Evolutionary conservation across 30 jellyfish, hydroid and myxozoan genomes (phyloP).

Genomic region (Sanderia malayensis): DNA sequence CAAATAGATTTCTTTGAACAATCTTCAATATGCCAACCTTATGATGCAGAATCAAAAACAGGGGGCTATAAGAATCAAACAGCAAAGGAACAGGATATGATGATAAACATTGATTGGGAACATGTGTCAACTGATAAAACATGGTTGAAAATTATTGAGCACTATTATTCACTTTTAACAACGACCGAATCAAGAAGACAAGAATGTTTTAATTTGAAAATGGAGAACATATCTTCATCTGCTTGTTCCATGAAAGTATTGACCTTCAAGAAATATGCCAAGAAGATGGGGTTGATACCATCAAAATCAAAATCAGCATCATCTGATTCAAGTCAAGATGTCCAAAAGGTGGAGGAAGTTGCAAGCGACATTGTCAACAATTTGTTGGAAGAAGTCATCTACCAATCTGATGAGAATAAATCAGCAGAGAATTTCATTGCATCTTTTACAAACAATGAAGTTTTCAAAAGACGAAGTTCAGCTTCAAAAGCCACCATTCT

Average conservation of each 20-base stretch:
- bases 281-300: conserved; percentile 59
- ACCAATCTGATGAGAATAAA: conserved; percentile 55
- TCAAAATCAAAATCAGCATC: conserved; percentile 25
- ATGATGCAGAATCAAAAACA: too few relatives aligned
- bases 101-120: conserved; percentile 67
- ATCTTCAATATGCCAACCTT: too few relatives aligned
- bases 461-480: conserved; percentile 48
- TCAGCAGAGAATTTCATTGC: conserved; percentile 60
- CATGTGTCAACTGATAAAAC: conserved; percentile 69
- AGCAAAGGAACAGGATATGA: too few relatives aligned
- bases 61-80: too few relatives aligned
- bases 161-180: conserved; percentile 81
- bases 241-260: conserved; percentile 23
- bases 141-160: conserved; percentile 81
- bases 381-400: conserved; percentile 52
- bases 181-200: conserved; percentile 59
- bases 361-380: conserved; percentile 64
- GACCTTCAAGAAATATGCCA: conserved; percentile 54
- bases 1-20: conserved; percentile 49
- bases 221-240: conserved; percentile 23
- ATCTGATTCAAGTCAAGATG: conserved; percentile 24
- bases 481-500: conserved; percentile 64
- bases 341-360: conserved; percentile 64
- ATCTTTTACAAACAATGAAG: conserved; percentile 36
- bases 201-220: conserved; percentile 51